Base-by-base conservation (phyloP, 2,113 vertebrate genomes). In the Maccullochella peelii region DNA sequence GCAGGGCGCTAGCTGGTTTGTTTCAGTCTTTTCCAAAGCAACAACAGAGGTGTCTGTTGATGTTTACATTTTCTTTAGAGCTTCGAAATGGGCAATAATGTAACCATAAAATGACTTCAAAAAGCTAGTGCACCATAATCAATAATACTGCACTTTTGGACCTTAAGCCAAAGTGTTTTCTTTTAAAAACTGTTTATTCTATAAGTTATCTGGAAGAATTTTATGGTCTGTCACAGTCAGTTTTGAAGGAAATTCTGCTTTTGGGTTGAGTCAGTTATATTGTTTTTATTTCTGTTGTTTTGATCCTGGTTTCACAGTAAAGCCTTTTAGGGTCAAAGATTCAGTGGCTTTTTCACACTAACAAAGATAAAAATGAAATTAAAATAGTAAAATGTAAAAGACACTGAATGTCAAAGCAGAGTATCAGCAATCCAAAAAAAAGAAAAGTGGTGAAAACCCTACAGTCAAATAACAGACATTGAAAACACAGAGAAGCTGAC, bases 61-160 rank as follows among this genome's bases (percentile, higher is more conserved):
- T 61, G 23, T 61, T 33, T 59, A 59, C 4, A 6, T 6, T 69
- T 70, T 61, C 40, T 57, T 58, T 30, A 21, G n/a, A 30, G 54
- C 38, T 68, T 38, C 10, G 62, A 50, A 50, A 63, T 44, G 47
- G 36, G 7, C 44, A 49, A 23, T 36, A 62, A 57, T 52, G 16
- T 23, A 42, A 68, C 67, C 54, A 76, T 66, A 61, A 73, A 62
- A 84, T 68, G 5, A 73, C 50, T 83, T 75, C n/a, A 58, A 52
- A 33, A 36, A 36, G 33, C 11, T 3, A 7, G 27, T 0, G 15
- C 1, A 8, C 25, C 36, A n/a, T 36, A 52, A 86, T 69, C 69
- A 33, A 79, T 74, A 79, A 21, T 2, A 21, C 23, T 55, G 33
- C 42, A 77, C 33, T 25, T 27, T 5, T 79, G 36, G 50, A 58